Evolutionary conservation across 1,140 invertebrate species (phyloP).

Genomic region (Spodoptera litura): DNA sequence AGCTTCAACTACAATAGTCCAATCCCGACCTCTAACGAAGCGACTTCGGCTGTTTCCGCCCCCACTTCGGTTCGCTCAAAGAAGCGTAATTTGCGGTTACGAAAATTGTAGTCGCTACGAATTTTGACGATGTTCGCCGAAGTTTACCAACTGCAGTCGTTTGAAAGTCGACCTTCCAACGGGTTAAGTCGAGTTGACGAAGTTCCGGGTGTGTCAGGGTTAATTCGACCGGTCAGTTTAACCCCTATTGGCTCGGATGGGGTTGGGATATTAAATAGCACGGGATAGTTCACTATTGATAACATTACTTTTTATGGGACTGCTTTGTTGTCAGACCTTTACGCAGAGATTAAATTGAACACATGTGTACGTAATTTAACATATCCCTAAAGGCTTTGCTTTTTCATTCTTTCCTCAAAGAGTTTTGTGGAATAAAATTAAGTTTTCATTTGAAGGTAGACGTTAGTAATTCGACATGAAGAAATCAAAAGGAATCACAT

Average conservation of each 20-base stretch:
- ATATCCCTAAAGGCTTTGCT: not conserved
- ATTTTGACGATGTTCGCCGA: slow-evolving; percentile 67
- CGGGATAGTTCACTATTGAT: slow-evolving; percentile 37
- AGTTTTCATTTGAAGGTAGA: not conserved
- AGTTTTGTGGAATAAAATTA: not conserved
- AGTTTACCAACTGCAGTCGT: slow-evolving; percentile 61
- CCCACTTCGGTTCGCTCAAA: slow-evolving; percentile 74
- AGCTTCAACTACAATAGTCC: slow-evolving; percentile 72
- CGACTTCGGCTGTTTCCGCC: slow-evolving; percentile 79
- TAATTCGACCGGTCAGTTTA: slow-evolving; percentile 56
- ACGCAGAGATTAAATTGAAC: slow-evolving; percentile 26
- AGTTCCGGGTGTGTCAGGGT: slow-evolving; percentile 54
- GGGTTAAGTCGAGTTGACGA: slow-evolving; percentile 56
- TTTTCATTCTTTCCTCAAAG: not conserved
- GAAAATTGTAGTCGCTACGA: slow-evolving; percentile 74
- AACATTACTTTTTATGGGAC: slow-evolving; percentile 39
- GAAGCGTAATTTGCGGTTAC: slow-evolving; percentile 81
- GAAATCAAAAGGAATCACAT: slow-evolving; percentile 2
- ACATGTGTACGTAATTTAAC: slow-evolving; percentile 26
- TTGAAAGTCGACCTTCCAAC: slow-evolving; percentile 68
- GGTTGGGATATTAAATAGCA: slow-evolving; percentile 36
- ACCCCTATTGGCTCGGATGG: slow-evolving; percentile 51
- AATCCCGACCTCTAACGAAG: slow-evolving; percentile 82
- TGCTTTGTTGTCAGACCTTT: slow-evolving; percentile 38
- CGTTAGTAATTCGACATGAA: slow-evolving; percentile 15